Percentiles rank a stretch among this genome's conserved stretches.
phyloP scores from a whole-genome alignment of 2,888 invertebrate genomes.

The Parthenolecanium corni region DNA sequence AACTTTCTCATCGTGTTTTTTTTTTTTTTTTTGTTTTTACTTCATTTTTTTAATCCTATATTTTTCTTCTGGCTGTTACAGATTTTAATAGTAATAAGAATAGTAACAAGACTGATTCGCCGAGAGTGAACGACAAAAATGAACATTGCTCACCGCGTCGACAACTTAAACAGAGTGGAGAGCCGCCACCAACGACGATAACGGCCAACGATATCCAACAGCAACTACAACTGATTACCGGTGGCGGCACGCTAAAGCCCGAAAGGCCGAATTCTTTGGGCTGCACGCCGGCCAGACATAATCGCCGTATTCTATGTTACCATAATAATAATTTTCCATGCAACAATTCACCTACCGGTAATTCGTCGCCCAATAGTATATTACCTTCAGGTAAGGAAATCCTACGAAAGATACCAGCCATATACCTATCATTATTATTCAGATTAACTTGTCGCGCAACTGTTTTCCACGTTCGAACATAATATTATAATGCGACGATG shows the following conservation, averaged over 20 bases:
- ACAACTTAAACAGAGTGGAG: constrained; percentile 18
- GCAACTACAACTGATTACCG: constrained; percentile 18
- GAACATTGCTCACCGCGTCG: constrained; percentile 25
- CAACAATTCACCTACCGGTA: constrained; percentile 35
- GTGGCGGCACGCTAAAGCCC: constrained; percentile 29
- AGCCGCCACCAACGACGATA: constrained; percentile 24
- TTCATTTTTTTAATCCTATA: too few relatives aligned
- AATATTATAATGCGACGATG: too few relatives aligned
- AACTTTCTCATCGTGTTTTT: too few relatives aligned
- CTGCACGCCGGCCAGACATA: constrained; percentile 59
- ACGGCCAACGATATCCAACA: constrained; percentile 19
- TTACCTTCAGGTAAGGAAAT: constrained; percentile 30
- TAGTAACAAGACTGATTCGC: constrained; percentile 28
- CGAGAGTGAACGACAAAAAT: constrained; percentile 21
- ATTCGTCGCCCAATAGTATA: constrained; percentile 29
- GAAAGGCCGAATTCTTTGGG: constrained; percentile 44
- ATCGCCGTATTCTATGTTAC: constrained; percentile 67
- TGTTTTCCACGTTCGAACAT: too few relatives aligned
- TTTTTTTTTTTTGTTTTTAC: too few relatives aligned
- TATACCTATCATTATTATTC: too few relatives aligned
- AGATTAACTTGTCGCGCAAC: too few relatives aligned
- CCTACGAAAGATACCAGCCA: too few relatives aligned
- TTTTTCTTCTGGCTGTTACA: constrained; percentile 3
- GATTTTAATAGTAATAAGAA: constrained; percentile 21
- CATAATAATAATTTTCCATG: constrained; percentile 54